Percentiles rank a stretch among this genome's conserved stretches.
These are phyloP conservation scores for Leuctra nigra DNA, from an alignment of 2,888 invertebrate genomes.

Conservation along the genomic window DNA sequence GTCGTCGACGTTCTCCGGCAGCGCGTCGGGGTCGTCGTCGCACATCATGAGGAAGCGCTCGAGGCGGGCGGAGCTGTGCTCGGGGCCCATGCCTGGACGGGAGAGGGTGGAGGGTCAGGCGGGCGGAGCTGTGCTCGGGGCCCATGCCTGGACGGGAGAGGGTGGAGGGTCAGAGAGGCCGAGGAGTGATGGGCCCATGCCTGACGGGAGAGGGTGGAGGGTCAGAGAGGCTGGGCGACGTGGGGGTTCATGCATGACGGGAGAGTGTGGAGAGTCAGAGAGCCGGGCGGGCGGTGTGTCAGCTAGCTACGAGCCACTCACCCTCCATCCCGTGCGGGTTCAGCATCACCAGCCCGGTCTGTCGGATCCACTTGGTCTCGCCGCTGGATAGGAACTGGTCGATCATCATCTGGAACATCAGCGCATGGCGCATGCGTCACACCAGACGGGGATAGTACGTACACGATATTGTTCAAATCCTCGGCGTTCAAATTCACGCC, in stretches of 20 bases:
- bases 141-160: conserved; percentile 47
- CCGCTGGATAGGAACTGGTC: conserved; percentile 51
- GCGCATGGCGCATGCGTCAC: too few relatives aligned
- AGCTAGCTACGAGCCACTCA: conserved; percentile 36
- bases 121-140: conserved; percentile 60
- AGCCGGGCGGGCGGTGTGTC: conserved; percentile 46
- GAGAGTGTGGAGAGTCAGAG: conserved; percentile 60
- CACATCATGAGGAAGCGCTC: conserved; percentile 66
- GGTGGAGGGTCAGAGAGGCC: conserved; percentile 60
- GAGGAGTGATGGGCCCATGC: conserved; percentile 62
- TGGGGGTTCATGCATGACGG: conserved; percentile 50
- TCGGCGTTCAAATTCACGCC: too few relatives aligned
- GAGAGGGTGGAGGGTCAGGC: conserved; percentile 37
- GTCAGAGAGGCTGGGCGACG: conserved; percentile 58
- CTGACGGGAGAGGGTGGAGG: conserved; percentile 36
- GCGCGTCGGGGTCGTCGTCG: conserved; percentile 58
- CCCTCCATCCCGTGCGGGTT: conserved; percentile 45
- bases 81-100: conserved; percentile 52
- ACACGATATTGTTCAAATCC: too few relatives aligned
- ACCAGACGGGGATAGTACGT: too few relatives aligned
- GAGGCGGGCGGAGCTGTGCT: conserved; percentile 57
- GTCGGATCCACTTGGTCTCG: conserved; percentile 39
- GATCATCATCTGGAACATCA: too few relatives aligned
- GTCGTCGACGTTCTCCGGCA: conserved; percentile 51
- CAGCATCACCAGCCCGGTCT: conserved; percentile 19